phyloP scores from a whole-genome alignment of 2,888 invertebrate genomes.

The Ochropleura leucogaster region DNA sequence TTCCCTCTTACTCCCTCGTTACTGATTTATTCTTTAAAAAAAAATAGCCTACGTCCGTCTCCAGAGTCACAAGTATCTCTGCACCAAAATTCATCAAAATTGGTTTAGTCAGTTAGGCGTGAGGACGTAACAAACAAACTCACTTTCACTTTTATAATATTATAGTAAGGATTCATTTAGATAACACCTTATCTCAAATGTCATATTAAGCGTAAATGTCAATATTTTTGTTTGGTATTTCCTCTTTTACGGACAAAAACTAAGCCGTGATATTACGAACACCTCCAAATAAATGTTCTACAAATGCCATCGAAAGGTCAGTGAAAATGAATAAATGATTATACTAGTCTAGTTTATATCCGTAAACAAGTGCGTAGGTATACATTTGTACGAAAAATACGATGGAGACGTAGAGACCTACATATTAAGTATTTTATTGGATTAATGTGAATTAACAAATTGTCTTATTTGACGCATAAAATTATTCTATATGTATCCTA shows the following conservation, averaged over 20 bases:
- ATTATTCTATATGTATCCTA: too few relatives aligned
- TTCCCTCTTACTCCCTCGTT: too few relatives aligned
- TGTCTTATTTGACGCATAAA: background rate
- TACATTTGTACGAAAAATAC: background rate
- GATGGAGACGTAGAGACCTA: background rate
- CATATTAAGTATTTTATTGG: too few relatives aligned
- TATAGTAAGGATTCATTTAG: background rate
- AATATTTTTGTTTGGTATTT: background rate
- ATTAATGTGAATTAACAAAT: background rate
- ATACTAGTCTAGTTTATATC: background rate
- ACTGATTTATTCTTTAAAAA: too few relatives aligned
- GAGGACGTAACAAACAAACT: too few relatives aligned
- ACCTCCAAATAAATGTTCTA: background rate
- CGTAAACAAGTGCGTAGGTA: too few relatives aligned
- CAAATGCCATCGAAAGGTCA: constrained; percentile 13
- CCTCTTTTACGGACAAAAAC: background rate
- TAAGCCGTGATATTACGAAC: background rate
- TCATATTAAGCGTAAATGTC: background rate
- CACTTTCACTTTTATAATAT: background rate
- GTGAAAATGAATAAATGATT: background rate
- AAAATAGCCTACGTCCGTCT: too few relatives aligned
- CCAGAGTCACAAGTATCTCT: too few relatives aligned
- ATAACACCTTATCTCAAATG: background rate
- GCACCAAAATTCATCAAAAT: too few relatives aligned
- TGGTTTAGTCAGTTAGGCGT: too few relatives aligned